phyloP scores from a whole-genome alignment of 92 coral and sea anemone species.

The Epizoanthus scotinus region DNA sequence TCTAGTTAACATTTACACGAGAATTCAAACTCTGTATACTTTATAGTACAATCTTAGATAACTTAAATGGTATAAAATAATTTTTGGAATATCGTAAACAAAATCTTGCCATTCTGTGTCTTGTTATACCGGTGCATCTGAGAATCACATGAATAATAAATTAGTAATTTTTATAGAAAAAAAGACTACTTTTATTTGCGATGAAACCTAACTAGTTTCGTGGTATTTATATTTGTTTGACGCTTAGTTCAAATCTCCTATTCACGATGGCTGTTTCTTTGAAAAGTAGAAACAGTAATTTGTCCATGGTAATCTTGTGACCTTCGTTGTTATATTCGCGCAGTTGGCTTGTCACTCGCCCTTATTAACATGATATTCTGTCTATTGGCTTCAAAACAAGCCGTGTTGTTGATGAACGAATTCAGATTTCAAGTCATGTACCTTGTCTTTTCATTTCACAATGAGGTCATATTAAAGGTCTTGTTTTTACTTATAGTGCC shows the following conservation, averaged over 20 bases:
- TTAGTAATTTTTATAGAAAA: slow-evolving; percentile 71
- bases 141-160: slow-evolving; percentile 63
- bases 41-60: background rate
- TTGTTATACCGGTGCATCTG: background rate
- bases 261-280: background rate
- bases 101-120: background rate
- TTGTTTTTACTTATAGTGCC: background rate
- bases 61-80: slow-evolving; percentile 7
- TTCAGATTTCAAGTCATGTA: background rate
- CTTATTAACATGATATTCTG: background rate
- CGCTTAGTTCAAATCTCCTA: background rate
- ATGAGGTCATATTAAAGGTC: background rate
- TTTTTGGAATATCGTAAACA: background rate
- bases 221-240: background rate
- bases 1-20: background rate
- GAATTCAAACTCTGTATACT: background rate
- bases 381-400: slow-evolving; percentile 9
- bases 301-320: background rate
- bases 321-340: background rate
- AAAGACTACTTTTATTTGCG: slow-evolving; percentile 45
- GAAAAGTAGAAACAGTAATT: background rate
- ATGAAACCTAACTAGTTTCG: slow-evolving; percentile 27
- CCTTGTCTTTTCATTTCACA: background rate
- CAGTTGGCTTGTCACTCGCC: background rate
- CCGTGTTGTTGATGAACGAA: background rate